These are phyloP conservation scores for Sinotaia quadrata DNA, from an alignment of 2,888 invertebrate genomes.

Conservation along the genomic window DNA sequence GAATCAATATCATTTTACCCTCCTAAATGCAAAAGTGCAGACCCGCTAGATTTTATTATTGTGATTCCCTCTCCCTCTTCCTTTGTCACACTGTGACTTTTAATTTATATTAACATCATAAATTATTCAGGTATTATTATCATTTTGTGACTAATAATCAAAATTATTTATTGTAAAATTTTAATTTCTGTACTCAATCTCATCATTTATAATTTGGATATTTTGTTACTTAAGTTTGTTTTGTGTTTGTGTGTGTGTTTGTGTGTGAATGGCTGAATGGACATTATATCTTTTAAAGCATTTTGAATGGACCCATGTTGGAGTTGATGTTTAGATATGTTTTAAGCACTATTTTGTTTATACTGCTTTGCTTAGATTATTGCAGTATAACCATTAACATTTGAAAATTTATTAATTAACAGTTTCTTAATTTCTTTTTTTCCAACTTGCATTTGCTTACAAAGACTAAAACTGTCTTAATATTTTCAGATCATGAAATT, in stretches of 20 bases:
- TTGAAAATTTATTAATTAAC: neutral
- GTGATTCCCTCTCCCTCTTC: no score
- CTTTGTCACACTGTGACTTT: no score
- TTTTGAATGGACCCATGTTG: neutral
- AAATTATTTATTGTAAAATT: no score
- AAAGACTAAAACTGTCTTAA: no score
- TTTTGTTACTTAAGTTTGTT: neutral
- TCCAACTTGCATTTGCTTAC: neutral
- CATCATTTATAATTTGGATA: neutral
- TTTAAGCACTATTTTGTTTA: neutral
- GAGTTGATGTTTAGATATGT: neutral
- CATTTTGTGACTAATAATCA: no score
- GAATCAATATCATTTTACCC: no score
- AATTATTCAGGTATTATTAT: no score
- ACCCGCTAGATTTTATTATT: no score
- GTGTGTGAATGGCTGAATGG: neutral
- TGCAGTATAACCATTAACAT: neutral
- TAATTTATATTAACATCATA: no score
- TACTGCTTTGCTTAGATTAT: neutral
- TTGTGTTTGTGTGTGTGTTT: neutral
- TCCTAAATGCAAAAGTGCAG: no score
- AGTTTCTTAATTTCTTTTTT: neutral
- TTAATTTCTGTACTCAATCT: neutral
- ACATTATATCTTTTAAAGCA: neutral
- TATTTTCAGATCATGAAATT: no score